phyloP scores from a whole-genome alignment of 2,888 invertebrate genomes.

The Cephus spinipes region DNA sequence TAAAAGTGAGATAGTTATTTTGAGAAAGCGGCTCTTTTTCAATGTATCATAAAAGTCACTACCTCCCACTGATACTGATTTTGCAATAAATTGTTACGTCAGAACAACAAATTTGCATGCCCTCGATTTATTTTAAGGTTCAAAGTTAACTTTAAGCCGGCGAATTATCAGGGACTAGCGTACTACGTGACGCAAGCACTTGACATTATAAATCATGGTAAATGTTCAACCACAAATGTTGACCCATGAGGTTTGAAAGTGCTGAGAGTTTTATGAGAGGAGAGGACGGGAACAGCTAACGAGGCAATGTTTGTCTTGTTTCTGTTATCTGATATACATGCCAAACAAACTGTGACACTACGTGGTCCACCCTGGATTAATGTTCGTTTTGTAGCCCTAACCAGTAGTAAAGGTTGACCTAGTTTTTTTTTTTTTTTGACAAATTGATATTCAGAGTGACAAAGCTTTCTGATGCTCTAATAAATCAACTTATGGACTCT shows the following conservation, averaged over 20 bases:
- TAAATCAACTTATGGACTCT: background rate
- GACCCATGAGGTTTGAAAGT: slow-evolving; percentile 19
- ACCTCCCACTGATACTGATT: background rate
- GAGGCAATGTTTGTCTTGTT: slow-evolving; percentile 22
- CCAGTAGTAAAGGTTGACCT: background rate
- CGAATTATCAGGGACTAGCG: background rate
- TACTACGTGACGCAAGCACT: slow-evolving; percentile 15
- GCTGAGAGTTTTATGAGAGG: slow-evolving; percentile 3
- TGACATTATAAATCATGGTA: slow-evolving; percentile 12
- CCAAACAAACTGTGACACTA: slow-evolving; percentile 16
- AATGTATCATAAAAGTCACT: background rate
- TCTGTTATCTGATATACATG: slow-evolving; percentile 23
- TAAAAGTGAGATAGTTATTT: background rate
- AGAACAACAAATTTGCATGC: background rate
- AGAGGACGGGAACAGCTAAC: slow-evolving; percentile 15
- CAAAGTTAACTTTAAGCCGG: background rate
- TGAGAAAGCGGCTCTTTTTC: background rate
- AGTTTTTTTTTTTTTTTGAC: background rate
- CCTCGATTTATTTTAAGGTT: background rate
- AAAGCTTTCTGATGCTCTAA: background rate
- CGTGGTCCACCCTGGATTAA: slow-evolving; percentile 16
- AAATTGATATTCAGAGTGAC: background rate
- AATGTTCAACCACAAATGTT: slow-evolving; percentile 16
- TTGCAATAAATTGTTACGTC: background rate
- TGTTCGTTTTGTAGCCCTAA: slow-evolving; percentile 5